A percentile compares a stretch with the other conserved stretches of the same genome.
Conservation (phyloP, 2,888 invertebrate genomes). For the Scaptomyza parva region DNA sequence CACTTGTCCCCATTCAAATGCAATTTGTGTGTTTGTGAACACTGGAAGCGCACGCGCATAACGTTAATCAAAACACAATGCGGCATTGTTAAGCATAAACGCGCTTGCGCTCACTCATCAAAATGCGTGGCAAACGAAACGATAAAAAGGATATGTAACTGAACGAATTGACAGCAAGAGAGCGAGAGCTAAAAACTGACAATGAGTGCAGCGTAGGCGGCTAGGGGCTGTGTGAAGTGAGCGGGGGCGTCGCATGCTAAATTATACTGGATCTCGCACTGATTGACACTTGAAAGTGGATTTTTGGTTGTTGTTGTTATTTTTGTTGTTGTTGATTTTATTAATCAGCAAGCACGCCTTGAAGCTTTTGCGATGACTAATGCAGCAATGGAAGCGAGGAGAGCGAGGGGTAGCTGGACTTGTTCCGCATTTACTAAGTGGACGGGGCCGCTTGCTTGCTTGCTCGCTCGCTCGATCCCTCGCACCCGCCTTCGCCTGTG, state of each 20-base stretch:
- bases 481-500: slow-evolving; percentile 15
- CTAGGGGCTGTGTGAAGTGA: not conserved
- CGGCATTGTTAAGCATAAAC: slow-evolving; percentile 34
- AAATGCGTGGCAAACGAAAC: slow-evolving; percentile 60
- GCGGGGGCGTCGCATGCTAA: slow-evolving; percentile 27
- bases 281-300: slow-evolving; percentile 66
- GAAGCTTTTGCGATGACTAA: slow-evolving; percentile 59
- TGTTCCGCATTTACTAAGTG: slow-evolving; percentile 26
- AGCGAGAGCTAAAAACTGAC: slow-evolving; percentile 18
- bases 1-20: slow-evolving; percentile 38
- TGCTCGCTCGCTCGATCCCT: not conserved
- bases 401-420: slow-evolving; percentile 6
- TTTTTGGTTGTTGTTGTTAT: slow-evolving; percentile 33
- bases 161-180: not conserved
- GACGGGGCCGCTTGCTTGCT: slow-evolving; percentile 1
- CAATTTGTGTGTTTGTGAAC: slow-evolving; percentile 45
- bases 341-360: slow-evolving; percentile 48
- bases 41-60: slow-evolving; percentile 48
- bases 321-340: slow-evolving; percentile 46
- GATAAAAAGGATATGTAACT: slow-evolving; percentile 62
- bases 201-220: slow-evolving; percentile 42
- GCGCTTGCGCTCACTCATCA: slow-evolving; percentile 39
- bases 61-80: slow-evolving; percentile 57
- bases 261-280: slow-evolving; percentile 39
- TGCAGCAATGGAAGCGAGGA: slow-evolving; percentile 12